A percentile compares a stretch with the other conserved stretches of the same genome.
These are phyloP conservation scores for Athetis lepigone DNA, from an alignment of 2,888 invertebrate genomes.

Conservation along the genomic window DNA sequence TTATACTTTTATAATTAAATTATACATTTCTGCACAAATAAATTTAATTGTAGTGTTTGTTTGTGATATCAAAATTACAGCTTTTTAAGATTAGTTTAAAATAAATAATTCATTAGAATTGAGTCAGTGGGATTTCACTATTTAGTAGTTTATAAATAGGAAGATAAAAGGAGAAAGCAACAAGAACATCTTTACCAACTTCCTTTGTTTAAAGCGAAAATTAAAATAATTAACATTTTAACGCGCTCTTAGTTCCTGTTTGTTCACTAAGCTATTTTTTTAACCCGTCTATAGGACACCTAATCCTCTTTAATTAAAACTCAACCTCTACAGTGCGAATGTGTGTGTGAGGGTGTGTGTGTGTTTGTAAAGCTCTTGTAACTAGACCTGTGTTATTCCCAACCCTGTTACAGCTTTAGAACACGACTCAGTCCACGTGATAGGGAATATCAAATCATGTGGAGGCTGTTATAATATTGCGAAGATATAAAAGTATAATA, in stretches of 20 bases:
- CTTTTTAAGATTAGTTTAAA: no score
- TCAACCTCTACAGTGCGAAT: not conserved
- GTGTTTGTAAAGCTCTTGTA: not conserved
- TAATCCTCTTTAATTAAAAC: constrained; percentile 32
- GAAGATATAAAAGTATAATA: no score
- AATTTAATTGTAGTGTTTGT: no score
- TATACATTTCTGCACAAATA: no score
- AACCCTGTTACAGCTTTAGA: not conserved
- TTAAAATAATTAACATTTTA: constrained; percentile 6
- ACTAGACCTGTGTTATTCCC: not conserved
- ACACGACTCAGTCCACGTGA: constrained; percentile 3
- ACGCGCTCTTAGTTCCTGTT: not conserved
- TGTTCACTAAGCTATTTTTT: constrained; percentile 5
- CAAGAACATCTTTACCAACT: not conserved
- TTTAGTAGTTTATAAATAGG: no score
- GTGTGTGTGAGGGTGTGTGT: constrained; percentile 1
- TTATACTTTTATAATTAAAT: no score
- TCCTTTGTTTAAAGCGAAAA: constrained; percentile 6
- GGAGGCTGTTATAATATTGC: not conserved
- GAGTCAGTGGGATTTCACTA: no score
- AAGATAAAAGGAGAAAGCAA: not conserved
- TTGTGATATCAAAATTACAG: no score
- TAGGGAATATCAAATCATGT: not conserved
- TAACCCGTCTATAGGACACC: not conserved
- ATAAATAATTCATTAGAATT: no score